Base-by-base conservation (phyloP, 2,888 invertebrate species). In the Stenoptilia bipunctidactyla region DNA sequence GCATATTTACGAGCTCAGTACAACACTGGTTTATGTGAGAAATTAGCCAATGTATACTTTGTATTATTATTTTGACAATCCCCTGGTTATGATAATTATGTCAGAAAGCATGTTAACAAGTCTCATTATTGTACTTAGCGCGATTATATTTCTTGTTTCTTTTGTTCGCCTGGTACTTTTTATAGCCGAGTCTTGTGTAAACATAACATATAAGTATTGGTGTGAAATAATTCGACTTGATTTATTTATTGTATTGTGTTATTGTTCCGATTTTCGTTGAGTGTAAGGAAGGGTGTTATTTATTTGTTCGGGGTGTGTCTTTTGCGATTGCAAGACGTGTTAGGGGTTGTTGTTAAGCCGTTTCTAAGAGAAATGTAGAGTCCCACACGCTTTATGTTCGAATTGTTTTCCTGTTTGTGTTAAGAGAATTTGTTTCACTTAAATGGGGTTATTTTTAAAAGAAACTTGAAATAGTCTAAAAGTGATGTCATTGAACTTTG, bases 121-220 rank as follows among this genome's bases (percentile, higher is more conserved):
- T 61, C 52, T 62, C 52, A 51, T 55, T 57, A 57, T 59, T 58
- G 67, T 64, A 70, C 64, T 65, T 67, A 64, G 61, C 49, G 52
- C 50, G 59, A 61, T 66, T 25, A 25, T 61, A 64, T 57, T 71
- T 64, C 76, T 76, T 77, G 74, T 72, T 68, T 66, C 70, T 65
- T 69, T 83, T 82, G 82, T 82, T 66, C 52, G 51, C 51, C 46
- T 70, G 73, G 76, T 74, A 66, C 69, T 69, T 79, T 83, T 83
- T 79, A 83, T 67, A 51, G 65, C 68, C 70, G 55, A 71, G 67
- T 67, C 79, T 80, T 79, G 82, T 75, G 79, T 82, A 83, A 83
- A 82, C 83, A 84, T 61, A 62, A 66, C 67, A 62, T 59, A 60
- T 51, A 51, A 47, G 51, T 67, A 69, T 66, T 71, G 71, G 74